Percentiles rank a stretch among this genome's conserved stretches.
Conservation (phyloP, 2,113 vertebrate species). For the Nibea albiflora region DNA sequence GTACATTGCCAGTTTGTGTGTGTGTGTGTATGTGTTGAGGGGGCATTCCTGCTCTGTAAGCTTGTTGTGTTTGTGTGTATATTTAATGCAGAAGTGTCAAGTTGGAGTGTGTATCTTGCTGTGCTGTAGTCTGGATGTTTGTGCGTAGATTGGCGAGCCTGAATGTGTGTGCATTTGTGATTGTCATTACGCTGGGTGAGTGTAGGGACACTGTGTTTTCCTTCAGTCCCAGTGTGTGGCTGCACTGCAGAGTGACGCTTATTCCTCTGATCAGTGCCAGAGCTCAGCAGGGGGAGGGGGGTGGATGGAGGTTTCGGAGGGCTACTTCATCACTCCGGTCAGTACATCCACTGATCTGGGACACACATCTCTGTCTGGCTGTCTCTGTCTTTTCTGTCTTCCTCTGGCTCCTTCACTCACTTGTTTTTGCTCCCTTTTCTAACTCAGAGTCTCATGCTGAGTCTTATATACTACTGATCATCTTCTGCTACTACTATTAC, state of each 20-base stretch:
- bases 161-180: slow-evolving; percentile 29
- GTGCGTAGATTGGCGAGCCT: neutral
- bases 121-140: slow-evolving; percentile 34
- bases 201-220: slow-evolving; percentile 54
- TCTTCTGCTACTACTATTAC: neutral
- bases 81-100: slow-evolving; percentile 40
- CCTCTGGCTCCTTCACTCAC: neutral
- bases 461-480: neutral
- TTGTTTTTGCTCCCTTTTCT: slow-evolving; percentile 7
- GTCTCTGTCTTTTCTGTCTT: neutral
- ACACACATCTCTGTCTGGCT: slow-evolving; percentile 56
- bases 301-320: slow-evolving; percentile 17
- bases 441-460: neutral
- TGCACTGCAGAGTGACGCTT: slow-evolving; percentile 49
- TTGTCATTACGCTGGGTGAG: slow-evolving; percentile 48
- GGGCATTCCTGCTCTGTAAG: neutral
- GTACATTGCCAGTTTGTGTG: slow-evolving; percentile 27
- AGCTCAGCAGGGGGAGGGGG: slow-evolving; percentile 55
- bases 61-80: slow-evolving; percentile 30
- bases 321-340: slow-evolving; percentile 28
- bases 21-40: neutral
- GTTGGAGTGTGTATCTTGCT: slow-evolving; percentile 26
- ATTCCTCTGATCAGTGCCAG: slow-evolving; percentile 71
- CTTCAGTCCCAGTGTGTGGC: slow-evolving; percentile 59
- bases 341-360: slow-evolving; percentile 62